phyloP scores from a whole-genome alignment of 1,140 invertebrate species.

The Diuraphis noxia region DNA sequence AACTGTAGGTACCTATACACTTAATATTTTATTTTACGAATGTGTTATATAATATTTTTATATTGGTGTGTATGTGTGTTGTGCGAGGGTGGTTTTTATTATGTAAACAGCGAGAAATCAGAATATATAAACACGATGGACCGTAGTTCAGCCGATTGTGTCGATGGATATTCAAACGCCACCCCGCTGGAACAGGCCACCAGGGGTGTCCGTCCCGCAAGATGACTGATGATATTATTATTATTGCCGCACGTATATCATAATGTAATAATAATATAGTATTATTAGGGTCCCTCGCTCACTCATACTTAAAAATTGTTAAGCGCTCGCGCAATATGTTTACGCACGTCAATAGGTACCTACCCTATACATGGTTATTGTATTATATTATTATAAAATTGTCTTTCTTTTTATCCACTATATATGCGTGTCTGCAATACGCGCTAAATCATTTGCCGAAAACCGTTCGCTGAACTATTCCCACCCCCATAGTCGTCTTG shows the following conservation, averaged over 20 bases:
- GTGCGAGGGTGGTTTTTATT: background rate
- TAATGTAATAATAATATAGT: background rate
- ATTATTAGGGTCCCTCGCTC: background rate
- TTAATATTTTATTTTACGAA: background rate
- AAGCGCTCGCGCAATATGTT: background rate
- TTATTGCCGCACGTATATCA: background rate
- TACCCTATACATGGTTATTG: background rate
- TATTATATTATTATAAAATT: background rate
- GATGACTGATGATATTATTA: conserved; percentile 4
- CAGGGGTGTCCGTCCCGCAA: background rate
- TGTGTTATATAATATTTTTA: background rate
- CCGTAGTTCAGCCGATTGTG: background rate
- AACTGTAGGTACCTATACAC: background rate
- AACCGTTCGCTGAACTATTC: background rate
- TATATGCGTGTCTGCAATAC: background rate
- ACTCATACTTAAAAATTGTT: background rate
- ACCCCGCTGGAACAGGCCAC: background rate
- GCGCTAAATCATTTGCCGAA: conserved; percentile 22
- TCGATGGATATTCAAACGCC: background rate
- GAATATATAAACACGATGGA: background rate
- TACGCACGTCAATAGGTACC: background rate
- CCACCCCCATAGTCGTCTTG: background rate
- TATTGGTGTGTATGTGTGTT: background rate
- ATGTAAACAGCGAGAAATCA: conserved; percentile 18
- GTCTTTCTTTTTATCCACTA: background rate